Evolutionary conservation across 2,797 vertebrate species (phyloP).

Genomic region (Platyrinchus mystaceus): DNA sequence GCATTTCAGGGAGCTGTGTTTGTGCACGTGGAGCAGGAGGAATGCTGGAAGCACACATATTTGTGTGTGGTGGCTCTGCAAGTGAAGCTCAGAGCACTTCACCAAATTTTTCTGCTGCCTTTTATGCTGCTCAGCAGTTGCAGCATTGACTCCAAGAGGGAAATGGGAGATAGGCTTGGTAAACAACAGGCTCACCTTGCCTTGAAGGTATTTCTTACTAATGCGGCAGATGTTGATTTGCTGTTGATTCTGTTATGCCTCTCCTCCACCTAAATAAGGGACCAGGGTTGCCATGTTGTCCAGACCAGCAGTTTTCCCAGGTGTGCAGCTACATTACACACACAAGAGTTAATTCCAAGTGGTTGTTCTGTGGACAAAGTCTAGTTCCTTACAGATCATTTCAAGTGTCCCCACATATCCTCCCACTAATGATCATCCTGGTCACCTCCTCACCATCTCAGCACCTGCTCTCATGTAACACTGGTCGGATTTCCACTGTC

Average conservation of each 20-base stretch:
- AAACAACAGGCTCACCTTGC: neutral
- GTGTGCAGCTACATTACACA: accelerated
- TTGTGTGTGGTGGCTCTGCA: neutral
- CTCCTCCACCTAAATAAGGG: neutral
- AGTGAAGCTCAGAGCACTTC: neutral
- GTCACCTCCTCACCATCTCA: neutral
- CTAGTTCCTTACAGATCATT: neutral
- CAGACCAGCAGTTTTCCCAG: neutral
- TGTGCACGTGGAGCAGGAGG: accelerated
- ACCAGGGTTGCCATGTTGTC: neutral
- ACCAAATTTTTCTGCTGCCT: neutral
- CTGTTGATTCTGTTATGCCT: neutral
- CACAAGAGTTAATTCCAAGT: neutral
- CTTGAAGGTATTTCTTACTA: neutral
- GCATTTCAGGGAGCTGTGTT: neutral
- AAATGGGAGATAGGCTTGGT: accelerated
- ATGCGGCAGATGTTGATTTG: neutral
- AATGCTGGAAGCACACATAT: neutral
- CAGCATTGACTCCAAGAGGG: neutral
- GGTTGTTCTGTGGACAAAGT: neutral
- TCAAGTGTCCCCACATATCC: neutral
- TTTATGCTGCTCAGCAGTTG: neutral
- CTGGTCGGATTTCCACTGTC: neutral
- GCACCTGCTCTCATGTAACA: accelerated
- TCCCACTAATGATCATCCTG: neutral